These are phyloP conservation scores for Gnathonemus echidnorhynchus DNA, from an alignment of 2,113 vertebrate genomes.

Conservation along the genomic window DNA sequence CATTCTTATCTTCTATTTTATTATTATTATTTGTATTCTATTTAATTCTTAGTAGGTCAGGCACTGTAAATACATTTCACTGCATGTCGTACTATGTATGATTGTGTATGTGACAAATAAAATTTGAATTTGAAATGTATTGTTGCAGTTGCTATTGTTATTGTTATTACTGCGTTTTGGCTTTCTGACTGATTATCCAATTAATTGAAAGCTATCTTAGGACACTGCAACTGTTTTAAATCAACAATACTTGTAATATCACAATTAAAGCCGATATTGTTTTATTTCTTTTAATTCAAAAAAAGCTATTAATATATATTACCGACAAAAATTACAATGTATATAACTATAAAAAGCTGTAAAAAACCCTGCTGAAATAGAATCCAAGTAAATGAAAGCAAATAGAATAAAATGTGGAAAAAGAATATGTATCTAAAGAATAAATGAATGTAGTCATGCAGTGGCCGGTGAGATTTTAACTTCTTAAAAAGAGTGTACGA, in stretches of 20 bases:
- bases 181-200: too few species aligned
- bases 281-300: background rate
- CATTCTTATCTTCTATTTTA: too few species aligned
- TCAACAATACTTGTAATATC: too few species aligned
- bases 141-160: background rate
- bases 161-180: too few species aligned
- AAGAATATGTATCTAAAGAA: background rate
- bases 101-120: too few species aligned
- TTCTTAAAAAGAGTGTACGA: background rate
- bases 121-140: background rate
- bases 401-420: background rate
- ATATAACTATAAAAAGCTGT: background rate
- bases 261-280: background rate
- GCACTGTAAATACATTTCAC: too few species aligned
- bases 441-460: background rate
- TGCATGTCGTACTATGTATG: too few species aligned
- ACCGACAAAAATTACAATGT: background rate
- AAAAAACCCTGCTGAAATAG: background rate
- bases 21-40: too few species aligned
- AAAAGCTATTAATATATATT: background rate
- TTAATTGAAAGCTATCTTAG: too few species aligned
- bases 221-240: too few species aligned
- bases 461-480: background rate
- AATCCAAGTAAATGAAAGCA: background rate
- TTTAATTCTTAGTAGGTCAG: too few species aligned